phyloP scores from a whole-genome alignment of 2,888 invertebrate species.

The Esperia sulphurella region DNA sequence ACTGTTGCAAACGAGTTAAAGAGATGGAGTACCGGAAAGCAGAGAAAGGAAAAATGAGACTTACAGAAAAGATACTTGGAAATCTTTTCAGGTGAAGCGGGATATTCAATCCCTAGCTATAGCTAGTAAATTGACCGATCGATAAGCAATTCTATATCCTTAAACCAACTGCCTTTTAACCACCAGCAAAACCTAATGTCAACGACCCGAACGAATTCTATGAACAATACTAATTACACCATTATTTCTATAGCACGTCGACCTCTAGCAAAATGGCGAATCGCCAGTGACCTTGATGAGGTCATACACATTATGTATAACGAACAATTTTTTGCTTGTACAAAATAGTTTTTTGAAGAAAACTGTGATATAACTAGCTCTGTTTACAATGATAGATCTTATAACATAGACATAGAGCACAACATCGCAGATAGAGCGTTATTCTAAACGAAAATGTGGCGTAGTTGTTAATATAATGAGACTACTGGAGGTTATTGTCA shows the following conservation, averaged over 20 bases:
- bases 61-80: too few relatives aligned
- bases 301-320: conserved; percentile 33
- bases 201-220: conserved; percentile 1
- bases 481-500: conserved; percentile 8
- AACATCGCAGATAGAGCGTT: too few relatives aligned
- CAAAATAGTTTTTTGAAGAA: conserved; percentile 15
- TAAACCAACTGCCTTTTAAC: not conserved
- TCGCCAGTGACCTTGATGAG: conserved; percentile 43
- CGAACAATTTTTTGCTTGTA: conserved; percentile 7
- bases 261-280: conserved; percentile 25
- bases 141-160: not conserved
- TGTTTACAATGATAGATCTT: too few relatives aligned
- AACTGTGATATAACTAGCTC: not conserved
- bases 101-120: too few relatives aligned
- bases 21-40: too few relatives aligned
- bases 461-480: conserved; percentile 1
- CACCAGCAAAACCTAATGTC: not conserved
- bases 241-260: conserved; percentile 42
- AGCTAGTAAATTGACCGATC: not conserved
- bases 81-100: too few relatives aligned
- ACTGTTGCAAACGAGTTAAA: too few relatives aligned
- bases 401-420: too few relatives aligned
- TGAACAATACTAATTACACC: conserved; percentile 41
- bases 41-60: too few relatives aligned
- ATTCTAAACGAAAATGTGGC: too few relatives aligned